Base-by-base conservation (phyloP, 2,888 invertebrate genomes). In the Eupithecia inturbata region DNA sequence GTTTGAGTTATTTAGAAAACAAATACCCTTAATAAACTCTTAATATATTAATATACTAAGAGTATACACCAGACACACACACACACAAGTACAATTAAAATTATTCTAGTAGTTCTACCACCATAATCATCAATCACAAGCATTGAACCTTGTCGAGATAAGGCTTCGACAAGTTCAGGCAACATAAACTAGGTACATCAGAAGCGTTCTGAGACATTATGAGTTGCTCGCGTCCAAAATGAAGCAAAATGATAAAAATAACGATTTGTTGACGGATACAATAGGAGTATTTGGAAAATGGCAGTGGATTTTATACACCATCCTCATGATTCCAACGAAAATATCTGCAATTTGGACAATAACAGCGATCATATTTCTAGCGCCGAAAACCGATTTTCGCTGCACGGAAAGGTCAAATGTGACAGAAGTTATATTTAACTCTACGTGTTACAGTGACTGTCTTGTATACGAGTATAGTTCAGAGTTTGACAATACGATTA, bases 341-440 rank as follows among this genome's bases (percentile, higher is more conserved):
- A 95, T 97, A 81, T 96, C 96, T 0, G 95, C 96, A 0, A 96
- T 96, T 0, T 97, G 96, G 96, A 96, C 96, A 79, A 96, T 96
- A 79, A 87, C 96, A 74, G 96, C 95, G 0, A 96, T 97, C 71
- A 95, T 97, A 63, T 97, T 97, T 81, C 89, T 96, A 79, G 96
- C 96, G 6, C 96, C 96, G 0, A 95, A 95, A 22, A 93, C 95
- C 0, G 83, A 89, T 0, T 95, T 93, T 79, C 87, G 86, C 57
- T 96, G 96, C 82, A 83, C 85, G 1, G 80, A 84, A 39, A 83
- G 77, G 14, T n/a, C 57, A 16, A 70, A 67, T 31, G 57, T 10
- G 7, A 66, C 70, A 82, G 5, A 64, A 67, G 39, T n/a, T 31
- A 36, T 88, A 19, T 86, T 89, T 60, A 92, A 92, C 22, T 90